phyloP scores from a whole-genome alignment of 2,797 vertebrate genomes.

The Halcyon smyrnensis region DNA sequence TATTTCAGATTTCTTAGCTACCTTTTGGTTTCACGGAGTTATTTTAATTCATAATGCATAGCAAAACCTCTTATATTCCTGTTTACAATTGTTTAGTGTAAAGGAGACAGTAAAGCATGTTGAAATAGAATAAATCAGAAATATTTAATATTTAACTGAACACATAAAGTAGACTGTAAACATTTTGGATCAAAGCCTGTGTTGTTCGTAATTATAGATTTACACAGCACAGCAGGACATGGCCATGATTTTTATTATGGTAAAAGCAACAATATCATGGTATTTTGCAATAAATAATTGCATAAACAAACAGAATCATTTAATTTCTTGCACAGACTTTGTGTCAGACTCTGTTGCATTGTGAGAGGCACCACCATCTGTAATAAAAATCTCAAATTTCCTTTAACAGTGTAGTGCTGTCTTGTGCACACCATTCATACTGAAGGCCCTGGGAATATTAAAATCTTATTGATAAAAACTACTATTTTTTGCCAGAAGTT shows the following conservation, averaged over 20 bases:
- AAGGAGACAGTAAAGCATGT: background rate
- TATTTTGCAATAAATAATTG: background rate
- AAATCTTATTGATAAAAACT: background rate
- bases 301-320: background rate
- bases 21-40: background rate
- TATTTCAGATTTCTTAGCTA: background rate
- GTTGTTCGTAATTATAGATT: background rate
- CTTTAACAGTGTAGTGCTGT: accelerated
- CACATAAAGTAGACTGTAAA: background rate
- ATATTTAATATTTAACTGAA: background rate
- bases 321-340: background rate
- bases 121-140: background rate
- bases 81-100: background rate
- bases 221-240: background rate
- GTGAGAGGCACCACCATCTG: background rate
- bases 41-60: background rate
- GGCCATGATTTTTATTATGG: background rate
- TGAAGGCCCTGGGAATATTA: background rate
- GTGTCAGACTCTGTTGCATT: background rate
- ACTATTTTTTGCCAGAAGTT: background rate
- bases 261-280: background rate
- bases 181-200: background rate
- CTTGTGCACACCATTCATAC: background rate
- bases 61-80: background rate
- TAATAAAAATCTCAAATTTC: background rate